Evolutionary conservation across 2,888 invertebrate species (phyloP).

Genomic region (Scrobipalpa costella): DNA sequence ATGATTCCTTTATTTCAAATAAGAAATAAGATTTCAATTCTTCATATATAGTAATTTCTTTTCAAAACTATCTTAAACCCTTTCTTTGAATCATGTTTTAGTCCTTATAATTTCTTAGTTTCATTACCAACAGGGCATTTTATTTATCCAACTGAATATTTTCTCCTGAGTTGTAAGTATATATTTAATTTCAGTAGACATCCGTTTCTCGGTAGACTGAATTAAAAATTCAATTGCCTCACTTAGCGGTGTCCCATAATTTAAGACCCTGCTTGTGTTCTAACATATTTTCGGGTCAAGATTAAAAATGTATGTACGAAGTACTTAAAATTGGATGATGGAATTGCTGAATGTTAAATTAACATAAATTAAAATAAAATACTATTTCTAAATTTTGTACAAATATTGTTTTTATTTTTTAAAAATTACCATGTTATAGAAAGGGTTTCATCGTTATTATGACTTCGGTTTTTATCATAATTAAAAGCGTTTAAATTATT

Average conservation of each 20-base stretch:
- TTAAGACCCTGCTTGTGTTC: neutral
- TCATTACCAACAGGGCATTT: too few species aligned
- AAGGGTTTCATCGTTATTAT: too few species aligned
- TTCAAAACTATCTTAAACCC: too few species aligned
- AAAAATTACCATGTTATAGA: too few species aligned
- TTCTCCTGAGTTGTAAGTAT: neutral
- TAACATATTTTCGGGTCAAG: neutral
- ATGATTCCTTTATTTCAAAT: too few species aligned
- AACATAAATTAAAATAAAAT: too few species aligned
- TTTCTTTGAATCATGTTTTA: neutral
- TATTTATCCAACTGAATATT: neutral
- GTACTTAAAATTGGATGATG: too few species aligned
- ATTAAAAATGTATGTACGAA: neutral
- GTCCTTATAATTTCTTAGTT: neutral
- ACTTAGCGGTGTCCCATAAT: neutral
- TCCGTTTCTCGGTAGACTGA: neutral
- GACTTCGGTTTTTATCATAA: neutral
- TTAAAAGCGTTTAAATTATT: neutral
- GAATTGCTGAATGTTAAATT: too few species aligned
- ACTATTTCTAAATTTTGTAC: too few species aligned
- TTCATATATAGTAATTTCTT: too few species aligned
- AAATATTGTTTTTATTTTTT: too few species aligned
- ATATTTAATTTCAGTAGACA: neutral
- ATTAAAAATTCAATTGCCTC: slow-evolving; percentile 15
- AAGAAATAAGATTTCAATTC: too few species aligned